These are phyloP conservation scores for Tenthredo mesomela DNA, from an alignment of 2,888 invertebrate species.

Conservation along the genomic window DNA sequence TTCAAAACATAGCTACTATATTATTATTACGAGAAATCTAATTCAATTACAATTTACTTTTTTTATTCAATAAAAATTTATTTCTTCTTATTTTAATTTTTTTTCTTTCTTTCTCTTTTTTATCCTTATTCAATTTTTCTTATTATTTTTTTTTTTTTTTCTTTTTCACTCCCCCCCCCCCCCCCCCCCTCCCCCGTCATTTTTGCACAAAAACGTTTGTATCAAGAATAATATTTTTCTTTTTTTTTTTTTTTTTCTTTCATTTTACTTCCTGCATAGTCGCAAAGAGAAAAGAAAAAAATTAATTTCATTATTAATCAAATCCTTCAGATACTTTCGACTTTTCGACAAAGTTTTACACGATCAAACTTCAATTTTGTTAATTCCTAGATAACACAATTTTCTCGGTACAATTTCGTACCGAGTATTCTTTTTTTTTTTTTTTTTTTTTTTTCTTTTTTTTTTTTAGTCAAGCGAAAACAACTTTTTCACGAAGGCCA, in stretches of 20 bases:
- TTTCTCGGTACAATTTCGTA: slow-evolving; percentile 3
- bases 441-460: slow-evolving; percentile 32
- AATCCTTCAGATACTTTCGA: slow-evolving; percentile 49
- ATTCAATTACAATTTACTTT: slow-evolving; percentile 17
- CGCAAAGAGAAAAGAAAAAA: background rate
- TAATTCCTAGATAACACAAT: slow-evolving; percentile 47
- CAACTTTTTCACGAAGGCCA: slow-evolving; percentile 75
- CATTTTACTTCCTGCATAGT: slow-evolving; percentile 48
- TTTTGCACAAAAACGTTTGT: slow-evolving; percentile 73
- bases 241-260: slow-evolving; percentile 62
- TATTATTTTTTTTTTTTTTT: background rate
- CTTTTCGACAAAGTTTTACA: slow-evolving; percentile 19
- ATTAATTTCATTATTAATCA: slow-evolving; percentile 54
- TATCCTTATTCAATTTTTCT: slow-evolving; percentile 7
- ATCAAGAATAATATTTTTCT: slow-evolving; percentile 75
- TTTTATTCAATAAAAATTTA: slow-evolving; percentile 25
- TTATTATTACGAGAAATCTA: slow-evolving; percentile 59
- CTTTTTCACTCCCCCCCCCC: too few relatives aligned
- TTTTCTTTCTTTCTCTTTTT: background rate
- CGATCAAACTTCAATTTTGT: slow-evolving; percentile 39
- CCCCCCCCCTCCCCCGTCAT: background rate
- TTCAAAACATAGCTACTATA: slow-evolving; percentile 56
- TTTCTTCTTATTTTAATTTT: slow-evolving; percentile 52
- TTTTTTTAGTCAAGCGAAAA: slow-evolving; percentile 67
- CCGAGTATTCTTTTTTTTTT: slow-evolving; percentile 54